These are phyloP conservation scores for Leptodactylus fallax DNA, from an alignment of 2,797 vertebrate species.

Conservation along the genomic window DNA sequence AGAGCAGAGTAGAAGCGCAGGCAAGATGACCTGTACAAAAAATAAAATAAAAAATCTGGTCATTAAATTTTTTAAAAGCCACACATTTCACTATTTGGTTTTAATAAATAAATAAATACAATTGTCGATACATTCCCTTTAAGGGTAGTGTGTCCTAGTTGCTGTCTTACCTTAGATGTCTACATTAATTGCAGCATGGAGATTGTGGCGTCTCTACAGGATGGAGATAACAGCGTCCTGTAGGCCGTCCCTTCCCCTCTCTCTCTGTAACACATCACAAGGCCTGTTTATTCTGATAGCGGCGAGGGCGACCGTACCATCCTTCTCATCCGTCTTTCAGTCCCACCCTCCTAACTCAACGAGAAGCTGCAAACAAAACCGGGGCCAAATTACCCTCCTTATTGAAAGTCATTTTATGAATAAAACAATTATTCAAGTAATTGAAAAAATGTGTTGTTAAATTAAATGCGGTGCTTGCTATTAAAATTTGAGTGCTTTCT, in stretches of 20 bases:
- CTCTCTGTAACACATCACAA: background rate
- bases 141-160: background rate
- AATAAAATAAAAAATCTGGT: too few relatives aligned
- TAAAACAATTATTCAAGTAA: conserved; percentile 87
- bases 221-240: background rate
- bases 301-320: background rate
- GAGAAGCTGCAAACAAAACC: conserved; percentile 75
- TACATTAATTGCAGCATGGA: background rate
- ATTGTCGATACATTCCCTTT: background rate
- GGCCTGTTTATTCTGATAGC: background rate
- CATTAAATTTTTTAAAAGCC: too few relatives aligned
- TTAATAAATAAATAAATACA: too few relatives aligned
- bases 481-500: conserved; percentile 85
- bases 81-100: too few relatives aligned
- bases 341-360: conserved; percentile 49
- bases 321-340: background rate
- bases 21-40: too few relatives aligned
- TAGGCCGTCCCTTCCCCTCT: background rate
- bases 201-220: background rate
- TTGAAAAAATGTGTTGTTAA: conserved; percentile 87
- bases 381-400: conserved; percentile 82
- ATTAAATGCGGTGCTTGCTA: conserved; percentile 86
- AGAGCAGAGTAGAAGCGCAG: too few relatives aligned
- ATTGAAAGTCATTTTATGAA: conserved; percentile 84
- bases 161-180: background rate